phyloP scores from a whole-genome alignment of 2,797 vertebrate genomes.

The Erethizon dorsatum region DNA sequence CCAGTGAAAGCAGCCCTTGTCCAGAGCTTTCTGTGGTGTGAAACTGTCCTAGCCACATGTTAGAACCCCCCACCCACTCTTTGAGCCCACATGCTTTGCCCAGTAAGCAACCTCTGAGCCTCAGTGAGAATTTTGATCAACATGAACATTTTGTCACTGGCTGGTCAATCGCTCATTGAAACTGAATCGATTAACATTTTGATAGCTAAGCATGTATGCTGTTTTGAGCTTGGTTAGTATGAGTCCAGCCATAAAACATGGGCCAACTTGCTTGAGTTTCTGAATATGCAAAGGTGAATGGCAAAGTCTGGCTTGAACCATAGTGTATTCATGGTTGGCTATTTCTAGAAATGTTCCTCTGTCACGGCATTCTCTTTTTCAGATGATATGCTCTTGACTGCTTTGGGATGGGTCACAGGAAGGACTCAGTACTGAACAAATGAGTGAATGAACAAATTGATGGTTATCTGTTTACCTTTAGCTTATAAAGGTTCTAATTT shows the following conservation, averaged over 20 bases:
- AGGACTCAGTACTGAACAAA: not conserved
- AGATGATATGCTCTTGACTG: not conserved
- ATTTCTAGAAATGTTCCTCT: not conserved
- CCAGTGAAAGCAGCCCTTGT: not conserved
- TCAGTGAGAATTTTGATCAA: not conserved
- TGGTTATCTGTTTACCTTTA: not conserved
- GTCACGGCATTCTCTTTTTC: not conserved
- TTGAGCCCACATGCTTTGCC: not conserved
- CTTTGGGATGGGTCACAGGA: not conserved
- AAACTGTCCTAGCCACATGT: not conserved
- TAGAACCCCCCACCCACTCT: no score
- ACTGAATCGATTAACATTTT: not conserved
- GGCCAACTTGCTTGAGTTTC: no score
- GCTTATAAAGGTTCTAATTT: slow-evolving; percentile 12
- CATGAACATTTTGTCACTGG: not conserved
- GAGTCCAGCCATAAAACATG: not conserved
- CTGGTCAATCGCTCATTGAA: not conserved
- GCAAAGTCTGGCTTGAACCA: not conserved
- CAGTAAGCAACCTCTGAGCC: not conserved
- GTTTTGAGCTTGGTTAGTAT: not conserved
- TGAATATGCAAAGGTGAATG: not conserved
- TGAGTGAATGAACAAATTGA: no score
- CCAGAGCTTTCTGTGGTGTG: not conserved
- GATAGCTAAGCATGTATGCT: not conserved
- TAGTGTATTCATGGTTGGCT: not conserved